These are phyloP conservation scores for Augochlora pura DNA, from an alignment of 1,140 invertebrate genomes.

Conservation along the genomic window DNA sequence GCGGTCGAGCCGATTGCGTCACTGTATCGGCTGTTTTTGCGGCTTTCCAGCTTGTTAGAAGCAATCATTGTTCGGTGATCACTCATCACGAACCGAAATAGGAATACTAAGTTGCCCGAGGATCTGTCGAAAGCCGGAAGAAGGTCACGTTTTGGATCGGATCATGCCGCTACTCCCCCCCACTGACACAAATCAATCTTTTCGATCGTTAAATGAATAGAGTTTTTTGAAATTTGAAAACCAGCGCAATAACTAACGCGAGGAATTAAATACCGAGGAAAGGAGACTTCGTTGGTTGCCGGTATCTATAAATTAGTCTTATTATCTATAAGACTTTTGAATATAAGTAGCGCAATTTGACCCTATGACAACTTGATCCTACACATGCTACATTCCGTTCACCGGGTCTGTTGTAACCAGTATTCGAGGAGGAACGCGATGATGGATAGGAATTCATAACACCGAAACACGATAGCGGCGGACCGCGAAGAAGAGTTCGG, in stretches of 20 bases:
- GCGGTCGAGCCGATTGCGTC: background rate
- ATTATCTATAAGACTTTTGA: too few relatives aligned
- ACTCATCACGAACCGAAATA: constrained; percentile 29
- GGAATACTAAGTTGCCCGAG: background rate
- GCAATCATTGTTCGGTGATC: constrained; percentile 31
- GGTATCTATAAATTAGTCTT: too few relatives aligned
- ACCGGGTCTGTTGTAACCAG: constrained; percentile 24
- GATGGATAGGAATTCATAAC: constrained; percentile 49
- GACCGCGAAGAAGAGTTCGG: constrained; percentile 31
- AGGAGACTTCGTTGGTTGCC: too few relatives aligned
- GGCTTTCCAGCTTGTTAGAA: constrained; percentile 36
- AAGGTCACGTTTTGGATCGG: background rate
- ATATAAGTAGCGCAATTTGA: too few relatives aligned
- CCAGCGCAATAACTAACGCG: too few relatives aligned
- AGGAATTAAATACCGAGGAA: background rate
- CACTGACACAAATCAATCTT: background rate
- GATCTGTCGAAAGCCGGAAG: background rate
- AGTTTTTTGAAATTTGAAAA: too few relatives aligned
- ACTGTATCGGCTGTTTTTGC: constrained; percentile 22
- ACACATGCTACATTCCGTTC: background rate
- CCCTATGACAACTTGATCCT: too few relatives aligned
- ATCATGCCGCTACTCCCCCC: background rate
- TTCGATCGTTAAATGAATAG: background rate
- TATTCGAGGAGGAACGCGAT: background rate
- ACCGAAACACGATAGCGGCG: constrained; percentile 32